Base-by-base conservation (phyloP, 1,140 invertebrate species). In the Conus ventricosus region DNA sequence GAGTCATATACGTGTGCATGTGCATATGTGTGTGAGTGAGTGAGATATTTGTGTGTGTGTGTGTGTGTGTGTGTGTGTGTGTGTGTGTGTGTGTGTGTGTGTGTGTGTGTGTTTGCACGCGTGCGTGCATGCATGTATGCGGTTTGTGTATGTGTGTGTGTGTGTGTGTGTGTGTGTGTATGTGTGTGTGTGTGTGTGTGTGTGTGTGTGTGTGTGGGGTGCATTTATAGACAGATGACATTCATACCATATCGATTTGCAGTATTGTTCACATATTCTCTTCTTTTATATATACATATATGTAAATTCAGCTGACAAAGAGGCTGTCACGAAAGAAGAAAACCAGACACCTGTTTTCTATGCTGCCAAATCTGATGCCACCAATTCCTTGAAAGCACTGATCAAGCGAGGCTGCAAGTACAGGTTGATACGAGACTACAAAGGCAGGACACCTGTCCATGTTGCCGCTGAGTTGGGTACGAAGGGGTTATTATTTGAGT, bases 281-380 rank as follows among this genome's bases (percentile, higher is more conserved):
- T 71, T 71, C 10, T 83, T 57, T 83, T 27, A 82, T 80, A 25
- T 80, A 15, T 53, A 51, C 39, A 82, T 39, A 53, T 17, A 13
- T 63, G 60, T 63, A 4, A 23, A 20, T 71, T n/a, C 86, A 94
- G 95, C 95, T 57, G 83, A 92, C 39, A 94, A 92, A 87, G 92
- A 95, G 67, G 91, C 92, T 13, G 55, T 23, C 27, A 95, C 94
- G 13, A 85, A 91, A n/a, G 92, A 87, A 76, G 94, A 95, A 86
- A 76, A 90, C 13, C 94, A 95, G 89, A 95, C 94, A 11, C 92
- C 94, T 53, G 92, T 95, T 7, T 93, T 94, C 86, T 95, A 92
- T 91, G 94, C 94, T 39, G 94, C 94, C 8, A 93, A 92, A 90
- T 93, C 92, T 89, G 94, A 95, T 91, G 92, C 94, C 23, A 83